Percentiles rank a stretch among this genome's conserved stretches.
Evolutionary conservation across 1,140 invertebrate genomes (phyloP).

Genomic region (Euschistus heros): DNA sequence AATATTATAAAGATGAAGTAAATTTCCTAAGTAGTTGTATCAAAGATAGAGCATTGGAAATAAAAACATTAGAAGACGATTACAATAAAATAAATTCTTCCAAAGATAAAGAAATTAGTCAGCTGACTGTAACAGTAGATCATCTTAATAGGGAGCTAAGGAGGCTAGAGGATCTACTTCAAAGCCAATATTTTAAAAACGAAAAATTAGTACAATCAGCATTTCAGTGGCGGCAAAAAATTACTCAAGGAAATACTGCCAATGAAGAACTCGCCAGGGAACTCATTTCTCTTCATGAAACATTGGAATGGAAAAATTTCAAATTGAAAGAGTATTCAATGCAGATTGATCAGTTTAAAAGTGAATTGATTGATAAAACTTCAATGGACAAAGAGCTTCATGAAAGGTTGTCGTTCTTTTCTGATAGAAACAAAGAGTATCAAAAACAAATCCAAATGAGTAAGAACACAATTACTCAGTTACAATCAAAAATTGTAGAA

Average conservation of each 20-base stretch:
- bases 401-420: not conserved
- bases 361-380: not conserved
- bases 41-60: not conserved
- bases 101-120: slow-evolving; percentile 1
- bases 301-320: not conserved
- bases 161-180: not conserved
- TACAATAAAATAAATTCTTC: not conserved
- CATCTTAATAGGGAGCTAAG: not conserved
- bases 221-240: not conserved
- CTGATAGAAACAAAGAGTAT: not conserved
- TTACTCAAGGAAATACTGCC: not conserved
- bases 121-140: not conserved
- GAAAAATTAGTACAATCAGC: not conserved
- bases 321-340: not conserved
- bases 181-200: not conserved
- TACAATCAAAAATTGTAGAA: not conserved
- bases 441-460: not conserved
- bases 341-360: not conserved
- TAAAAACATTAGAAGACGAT: not conserved
- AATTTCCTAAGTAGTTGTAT: not conserved
- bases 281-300: not conserved
- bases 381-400: not conserved
- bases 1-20: not conserved
- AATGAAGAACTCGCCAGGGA: slow-evolving; percentile 3
- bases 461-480: slow-evolving; percentile 1